Evolutionary conservation across 2,797 vertebrate genomes (phyloP).

Genomic region (Sebastes jordani): DNA sequence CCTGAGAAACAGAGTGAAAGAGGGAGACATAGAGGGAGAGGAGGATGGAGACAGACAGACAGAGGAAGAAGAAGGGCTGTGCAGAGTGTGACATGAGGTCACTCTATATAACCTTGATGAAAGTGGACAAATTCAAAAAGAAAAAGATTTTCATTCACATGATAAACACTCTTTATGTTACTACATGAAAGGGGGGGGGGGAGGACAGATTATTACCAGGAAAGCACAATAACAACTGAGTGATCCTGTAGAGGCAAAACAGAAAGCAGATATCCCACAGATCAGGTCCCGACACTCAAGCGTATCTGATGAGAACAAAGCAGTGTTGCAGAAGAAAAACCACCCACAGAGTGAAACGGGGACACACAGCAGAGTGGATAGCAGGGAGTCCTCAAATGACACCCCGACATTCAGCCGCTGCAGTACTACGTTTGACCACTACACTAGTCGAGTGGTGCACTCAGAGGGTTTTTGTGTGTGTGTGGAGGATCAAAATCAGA

Average conservation of each 20-base stretch:
- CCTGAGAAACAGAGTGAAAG: conserved; percentile 62
- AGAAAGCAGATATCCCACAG: conserved; percentile 39
- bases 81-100: conserved; percentile 55
- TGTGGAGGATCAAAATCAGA: conserved; percentile 15
- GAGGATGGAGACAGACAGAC: conserved; percentile 41
- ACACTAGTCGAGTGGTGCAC: not conserved
- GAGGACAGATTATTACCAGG: conserved; percentile 18
- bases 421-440: conserved; percentile 49
- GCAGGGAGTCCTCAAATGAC: conserved; percentile 67
- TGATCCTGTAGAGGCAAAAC: conserved; percentile 31
- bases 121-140: conserved; percentile 29
- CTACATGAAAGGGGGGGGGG: conserved; percentile 2
- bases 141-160: conserved; percentile 1
- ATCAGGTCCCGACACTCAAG: conserved; percentile 34
- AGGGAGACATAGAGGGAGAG: conserved; percentile 32
- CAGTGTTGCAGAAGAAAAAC: conserved; percentile 48
- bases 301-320: conserved; percentile 44
- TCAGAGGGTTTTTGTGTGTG: not conserved
- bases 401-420: conserved; percentile 38
- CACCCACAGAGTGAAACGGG: conserved; percentile 44
- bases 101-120: conserved; percentile 61
- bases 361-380: conserved; percentile 42
- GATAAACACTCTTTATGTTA: conserved; percentile 7
- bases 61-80: conserved; percentile 11
- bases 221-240: conserved; percentile 9